A percentile compares a stretch with the other conserved stretches of the same genome.
These are phyloP conservation scores for Oncorhynchus keta DNA, from an alignment of 2,113 vertebrate species.

Conservation along the genomic window DNA sequence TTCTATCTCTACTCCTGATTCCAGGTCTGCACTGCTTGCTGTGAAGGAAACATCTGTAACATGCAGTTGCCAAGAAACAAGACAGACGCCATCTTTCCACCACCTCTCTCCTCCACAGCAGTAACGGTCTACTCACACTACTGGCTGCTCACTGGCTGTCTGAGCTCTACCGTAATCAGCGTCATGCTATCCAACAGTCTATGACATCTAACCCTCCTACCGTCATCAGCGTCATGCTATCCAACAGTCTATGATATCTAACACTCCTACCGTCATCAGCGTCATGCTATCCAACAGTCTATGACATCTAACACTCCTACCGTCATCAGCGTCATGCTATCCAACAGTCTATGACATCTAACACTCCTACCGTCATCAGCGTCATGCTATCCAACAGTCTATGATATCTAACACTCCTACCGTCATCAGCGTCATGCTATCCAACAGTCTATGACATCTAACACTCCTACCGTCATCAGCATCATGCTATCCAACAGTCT, in stretches of 20 bases:
- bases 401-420: background rate
- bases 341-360: background rate
- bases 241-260: background rate
- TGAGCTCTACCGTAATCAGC: constrained; percentile 43
- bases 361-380: too few relatives aligned
- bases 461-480: too few relatives aligned
- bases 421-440: too few relatives aligned
- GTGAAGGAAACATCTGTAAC: constrained; percentile 93
- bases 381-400: too few relatives aligned
- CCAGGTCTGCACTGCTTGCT: constrained; percentile 89
- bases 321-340: too few relatives aligned
- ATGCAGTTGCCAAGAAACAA: constrained; percentile 81
- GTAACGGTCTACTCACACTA: constrained; percentile 34
- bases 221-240: too few relatives aligned
- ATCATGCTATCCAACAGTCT: too few relatives aligned
- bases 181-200: constrained; percentile 55
- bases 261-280: too few relatives aligned
- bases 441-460: too few relatives aligned
- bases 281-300: too few relatives aligned
- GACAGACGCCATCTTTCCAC: constrained; percentile 81
- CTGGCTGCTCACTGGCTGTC: constrained; percentile 10
- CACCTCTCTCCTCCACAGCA: constrained; percentile 72
- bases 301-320: background rate
- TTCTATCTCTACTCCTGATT: background rate
- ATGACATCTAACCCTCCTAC: constrained; percentile 28